phyloP scores from a whole-genome alignment of 2,888 invertebrate genomes.

The Apeira syringaria region DNA sequence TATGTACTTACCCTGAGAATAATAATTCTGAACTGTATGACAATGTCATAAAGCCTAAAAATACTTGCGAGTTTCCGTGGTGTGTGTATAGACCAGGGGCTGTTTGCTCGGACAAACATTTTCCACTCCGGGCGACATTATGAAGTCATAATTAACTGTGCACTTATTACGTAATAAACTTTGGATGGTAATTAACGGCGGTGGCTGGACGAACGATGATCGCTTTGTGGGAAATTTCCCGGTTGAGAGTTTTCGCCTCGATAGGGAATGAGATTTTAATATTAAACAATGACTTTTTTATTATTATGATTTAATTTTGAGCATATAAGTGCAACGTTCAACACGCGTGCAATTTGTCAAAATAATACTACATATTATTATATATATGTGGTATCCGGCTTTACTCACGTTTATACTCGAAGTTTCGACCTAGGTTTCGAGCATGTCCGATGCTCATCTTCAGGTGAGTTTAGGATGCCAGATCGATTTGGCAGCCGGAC shows the following conservation, averaged over 20 bases:
- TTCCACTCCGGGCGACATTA: slow-evolving; percentile 24
- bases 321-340: no score
- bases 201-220: neutral
- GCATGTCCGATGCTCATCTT: no score
- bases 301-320: no score
- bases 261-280: neutral
- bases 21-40: neutral
- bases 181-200: slow-evolving; percentile 20
- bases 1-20: neutral
- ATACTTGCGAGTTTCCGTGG: neutral
- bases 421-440: no score
- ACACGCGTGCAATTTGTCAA: no score
- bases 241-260: neutral
- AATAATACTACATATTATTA: no score
- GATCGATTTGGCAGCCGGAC: no score
- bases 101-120: slow-evolving; percentile 35
- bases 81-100: neutral
- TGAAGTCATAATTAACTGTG: slow-evolving; percentile 34
- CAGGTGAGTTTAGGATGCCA: no score
- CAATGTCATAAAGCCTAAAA: slow-evolving; percentile 2
- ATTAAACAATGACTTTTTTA: no score
- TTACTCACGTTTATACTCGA: no score
- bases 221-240: slow-evolving; percentile 8
- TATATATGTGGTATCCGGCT: no score
- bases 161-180: slow-evolving; percentile 20